phyloP scores from a whole-genome alignment of 2,888 invertebrate genomes.

The Saturnia japonica region DNA sequence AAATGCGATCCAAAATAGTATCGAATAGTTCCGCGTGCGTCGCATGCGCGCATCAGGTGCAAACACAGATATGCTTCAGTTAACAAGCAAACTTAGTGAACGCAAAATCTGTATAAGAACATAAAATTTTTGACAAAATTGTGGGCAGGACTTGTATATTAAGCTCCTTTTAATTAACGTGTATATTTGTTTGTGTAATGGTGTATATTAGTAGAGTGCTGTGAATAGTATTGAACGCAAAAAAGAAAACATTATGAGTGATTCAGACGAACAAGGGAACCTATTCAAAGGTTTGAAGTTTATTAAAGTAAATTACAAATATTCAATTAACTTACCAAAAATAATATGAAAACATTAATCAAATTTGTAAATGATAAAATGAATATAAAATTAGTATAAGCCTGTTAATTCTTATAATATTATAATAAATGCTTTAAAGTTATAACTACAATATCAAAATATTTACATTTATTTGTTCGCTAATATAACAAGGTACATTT shows the following conservation, averaged over 20 bases:
- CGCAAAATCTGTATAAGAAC: slow-evolving; percentile 16
- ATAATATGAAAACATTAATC: not conserved
- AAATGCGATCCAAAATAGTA: slow-evolving; percentile 73
- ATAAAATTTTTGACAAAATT: not conserved
- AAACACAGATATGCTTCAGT: slow-evolving; percentile 54
- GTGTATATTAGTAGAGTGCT: not conserved
- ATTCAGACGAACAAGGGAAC: slow-evolving; percentile 21
- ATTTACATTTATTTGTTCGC: not conserved
- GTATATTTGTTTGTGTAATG: not conserved
- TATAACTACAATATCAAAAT: not conserved
- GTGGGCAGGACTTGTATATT: not conserved
- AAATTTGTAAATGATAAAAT: not conserved
- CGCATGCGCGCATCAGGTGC: slow-evolving; percentile 68
- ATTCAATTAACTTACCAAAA: not conserved
- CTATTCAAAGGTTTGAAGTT: slow-evolving; percentile 19
- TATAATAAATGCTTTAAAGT: not conserved
- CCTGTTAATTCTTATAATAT: too few relatives aligned
- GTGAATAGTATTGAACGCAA: not conserved
- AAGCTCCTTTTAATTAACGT: not conserved
- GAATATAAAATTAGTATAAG: not conserved
- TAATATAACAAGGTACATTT: not conserved
- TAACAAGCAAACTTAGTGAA: slow-evolving; percentile 37
- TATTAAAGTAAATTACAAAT: not conserved
- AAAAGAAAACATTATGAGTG: slow-evolving; percentile 7
- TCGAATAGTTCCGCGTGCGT: slow-evolving; percentile 71